These are phyloP conservation scores for Penaeus vannamei DNA, from an alignment of 1,140 invertebrate species.

Conservation along the genomic window DNA sequence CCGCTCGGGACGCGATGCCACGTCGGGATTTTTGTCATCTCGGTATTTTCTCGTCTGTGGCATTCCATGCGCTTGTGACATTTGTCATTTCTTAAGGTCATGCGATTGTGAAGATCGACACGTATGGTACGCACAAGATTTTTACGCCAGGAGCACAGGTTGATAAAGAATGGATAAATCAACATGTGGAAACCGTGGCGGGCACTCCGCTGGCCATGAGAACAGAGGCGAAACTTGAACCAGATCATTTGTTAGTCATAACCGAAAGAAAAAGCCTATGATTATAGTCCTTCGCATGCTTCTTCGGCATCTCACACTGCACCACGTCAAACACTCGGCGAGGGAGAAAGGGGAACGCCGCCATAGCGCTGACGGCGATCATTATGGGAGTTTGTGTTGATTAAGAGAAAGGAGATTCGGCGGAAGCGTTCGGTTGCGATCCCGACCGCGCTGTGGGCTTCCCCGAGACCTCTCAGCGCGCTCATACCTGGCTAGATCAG, in stretches of 20 bases:
- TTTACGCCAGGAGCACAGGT: not conserved
- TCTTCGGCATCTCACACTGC: too few relatives aligned
- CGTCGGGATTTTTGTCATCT: not conserved
- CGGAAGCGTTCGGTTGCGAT: too few relatives aligned
- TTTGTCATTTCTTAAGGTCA: slow-evolving; percentile 2
- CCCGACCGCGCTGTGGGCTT: not conserved
- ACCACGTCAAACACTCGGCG: too few relatives aligned
- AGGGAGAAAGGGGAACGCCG: too few relatives aligned
- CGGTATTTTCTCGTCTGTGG: slow-evolving; percentile 6
- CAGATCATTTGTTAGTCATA: slow-evolving; percentile 26
- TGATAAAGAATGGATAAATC: slow-evolving; percentile 5
- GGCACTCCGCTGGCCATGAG: slow-evolving; percentile 42
- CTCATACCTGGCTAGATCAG: slow-evolving; percentile 56
- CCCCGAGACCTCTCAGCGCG: not conserved
- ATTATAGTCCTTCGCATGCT: not conserved
- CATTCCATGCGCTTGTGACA: slow-evolving; percentile 23
- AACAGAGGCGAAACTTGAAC: slow-evolving; percentile 23
- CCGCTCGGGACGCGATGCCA: slow-evolving; percentile 42
- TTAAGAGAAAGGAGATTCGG: too few relatives aligned
- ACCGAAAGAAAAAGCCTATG: slow-evolving; percentile 11
- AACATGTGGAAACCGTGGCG: not conserved
- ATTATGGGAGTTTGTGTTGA: too few relatives aligned
- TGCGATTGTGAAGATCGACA: not conserved
- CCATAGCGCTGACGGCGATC: too few relatives aligned
- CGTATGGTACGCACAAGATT: not conserved